Evolutionary conservation across 2,888 invertebrate genomes (phyloP), one percentile per base, ranked within the genome.

Genomic region (Penaeus monodon): DNA sequence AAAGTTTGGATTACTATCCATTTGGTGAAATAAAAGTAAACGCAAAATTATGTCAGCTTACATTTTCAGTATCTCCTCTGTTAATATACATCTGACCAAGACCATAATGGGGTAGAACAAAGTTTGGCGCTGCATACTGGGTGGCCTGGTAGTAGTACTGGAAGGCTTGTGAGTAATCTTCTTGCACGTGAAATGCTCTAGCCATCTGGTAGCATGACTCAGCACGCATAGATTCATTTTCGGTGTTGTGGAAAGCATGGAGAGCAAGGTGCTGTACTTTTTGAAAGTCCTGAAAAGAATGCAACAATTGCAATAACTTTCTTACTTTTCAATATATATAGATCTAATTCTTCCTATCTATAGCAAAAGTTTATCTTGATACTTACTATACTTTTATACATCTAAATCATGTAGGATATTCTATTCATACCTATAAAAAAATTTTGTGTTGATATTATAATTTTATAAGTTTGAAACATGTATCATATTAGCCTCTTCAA

Each of bases 61-160:
- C 89, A 85, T 91, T 91, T 83, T 91, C 91, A 22, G 90, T 90
- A 78, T 91, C 91, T 12, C 91, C 91, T 65, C 99, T 94, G 92
- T 98, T 97, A 90, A 99, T 98, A 92, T 99, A 99, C 98, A 99
- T 99, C 93, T 99, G 99, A 0, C 99, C 99, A 0, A 99, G 94
- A 0, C 99, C 99, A 93, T 98, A 99, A 93, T 98, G 97, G 0
- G 99, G 99, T 85, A 99, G 93, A 0, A 99, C 98, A 93, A 99
- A 99, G 92, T 95, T 96, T 1, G 97, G 94, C 0, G 98, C 96
- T 0, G 99, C 98, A 93, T 99, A 99, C 93, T 99, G 99, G 0
- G 99, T 99, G 6, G 99, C 91, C 83, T 99, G 99, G 92, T 99
- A 99, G 92, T 99, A 99, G 93, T 98, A 98, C 93, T 99, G 99